Base-by-base conservation (phyloP, 2,888 invertebrate genomes). In the Ectobius pallidus region DNA sequence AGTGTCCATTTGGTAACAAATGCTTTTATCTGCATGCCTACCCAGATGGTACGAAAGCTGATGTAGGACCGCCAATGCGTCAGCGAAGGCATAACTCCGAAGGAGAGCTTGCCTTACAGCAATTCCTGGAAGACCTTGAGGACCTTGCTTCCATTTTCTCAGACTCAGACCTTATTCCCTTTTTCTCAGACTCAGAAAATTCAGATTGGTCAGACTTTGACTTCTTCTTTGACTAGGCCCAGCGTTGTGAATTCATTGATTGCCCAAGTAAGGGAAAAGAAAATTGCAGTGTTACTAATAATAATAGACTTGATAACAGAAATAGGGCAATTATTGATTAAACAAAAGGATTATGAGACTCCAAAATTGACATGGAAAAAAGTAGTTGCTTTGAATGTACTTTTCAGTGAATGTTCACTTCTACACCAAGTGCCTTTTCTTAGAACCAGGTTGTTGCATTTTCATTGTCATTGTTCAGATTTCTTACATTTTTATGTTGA, bases 1-100 rank as follows among this genome's bases (percentile, higher is more conserved):
- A 90, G 79, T 95, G 95, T 84, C 94, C 94, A 2, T 95, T 95
- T 82, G 94, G 93, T 72, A 93, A 93, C 82, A 93, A 93, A 81
- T 95, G 94, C 80, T 95, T 94, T 81, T 95, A 95, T 81, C 87
- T 90, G 74, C 94, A 95, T 81, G 91, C 92, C 62, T 85, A 91
- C 77, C 90, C 92, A 0, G 92, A 93, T 81, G 94, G 95, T 9
- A 88, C 86, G 65, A 87, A 86, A 81, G 87, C 89, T 67, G 90
- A 91, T 81, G 90, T 91, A 68, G 92, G 92, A 18, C 88, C 89
- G 71, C 90, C 90, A 25, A 86, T 87, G 70, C 84, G 87, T 76
- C 87, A 89, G 75, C 83, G 87, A 72, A 32, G 84, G 25, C 74
- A 78, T 67, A 82, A 86, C 78, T 84, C 86, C 52, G 86, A 87